Evolutionary conservation across 2,888 invertebrate species (phyloP).

Genomic region (Volucella zonaria): DNA sequence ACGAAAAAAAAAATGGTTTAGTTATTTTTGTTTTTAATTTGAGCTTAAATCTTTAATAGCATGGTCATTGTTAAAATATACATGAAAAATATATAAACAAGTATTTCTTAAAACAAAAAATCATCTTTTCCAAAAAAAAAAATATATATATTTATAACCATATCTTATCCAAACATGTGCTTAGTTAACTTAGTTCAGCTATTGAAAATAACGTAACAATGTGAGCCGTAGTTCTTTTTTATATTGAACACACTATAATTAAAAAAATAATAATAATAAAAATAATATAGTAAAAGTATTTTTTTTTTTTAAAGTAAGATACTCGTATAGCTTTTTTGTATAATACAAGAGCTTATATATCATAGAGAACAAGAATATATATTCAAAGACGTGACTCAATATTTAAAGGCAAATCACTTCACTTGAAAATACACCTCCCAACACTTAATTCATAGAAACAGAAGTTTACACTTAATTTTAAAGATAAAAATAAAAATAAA

Average conservation of each 20-base stretch:
- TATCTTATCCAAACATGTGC: slow-evolving; percentile 53
- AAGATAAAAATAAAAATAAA: slow-evolving; percentile 1
- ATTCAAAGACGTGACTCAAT: slow-evolving; percentile 40
- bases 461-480: slow-evolving; percentile 27
- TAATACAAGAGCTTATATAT: slow-evolving; percentile 66
- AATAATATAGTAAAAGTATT: slow-evolving; percentile 15
- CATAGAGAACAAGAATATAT: slow-evolving; percentile 41
- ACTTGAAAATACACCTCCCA: slow-evolving; percentile 60
- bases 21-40: slow-evolving; percentile 72
- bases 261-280: slow-evolving; percentile 10
- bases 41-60: slow-evolving; percentile 75
- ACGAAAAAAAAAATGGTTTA: slow-evolving; percentile 34
- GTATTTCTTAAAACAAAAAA: slow-evolving; percentile 16
- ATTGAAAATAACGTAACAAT: slow-evolving; percentile 53
- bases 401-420: slow-evolving; percentile 67
- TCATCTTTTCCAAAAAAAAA: slow-evolving; percentile 36
- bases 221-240: slow-evolving; percentile 62
- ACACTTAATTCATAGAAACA: slow-evolving; percentile 66
- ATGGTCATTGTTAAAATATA: slow-evolving; percentile 75
- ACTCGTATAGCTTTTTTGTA: slow-evolving; percentile 68
- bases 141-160: slow-evolving; percentile 26
- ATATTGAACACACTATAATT: slow-evolving; percentile 50
- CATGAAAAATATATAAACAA: slow-evolving; percentile 43
- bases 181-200: slow-evolving; percentile 63
- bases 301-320: slow-evolving; percentile 56